Evolutionary conservation across 2,888 invertebrate species (phyloP).

Genomic region (Pterobdella sp.): DNA sequence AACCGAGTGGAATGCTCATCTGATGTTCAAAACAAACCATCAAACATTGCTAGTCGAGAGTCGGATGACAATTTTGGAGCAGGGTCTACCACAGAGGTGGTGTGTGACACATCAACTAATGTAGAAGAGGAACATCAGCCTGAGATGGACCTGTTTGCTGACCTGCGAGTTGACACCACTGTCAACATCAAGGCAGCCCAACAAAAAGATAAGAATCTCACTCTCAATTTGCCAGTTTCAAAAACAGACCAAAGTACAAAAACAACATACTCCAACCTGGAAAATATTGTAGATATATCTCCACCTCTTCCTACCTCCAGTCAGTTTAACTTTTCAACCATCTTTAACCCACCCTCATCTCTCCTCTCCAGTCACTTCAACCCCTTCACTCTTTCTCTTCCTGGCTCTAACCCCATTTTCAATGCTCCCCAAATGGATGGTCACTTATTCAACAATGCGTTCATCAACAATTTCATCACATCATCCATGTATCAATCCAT

Average conservation of each 20-base stretch:
- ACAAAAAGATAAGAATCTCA: constrained; percentile 19
- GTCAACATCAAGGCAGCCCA: constrained; percentile 20
- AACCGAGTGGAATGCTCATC: constrained; percentile 24
- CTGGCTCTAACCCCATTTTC: too few species aligned
- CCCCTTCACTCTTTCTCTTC: neutral
- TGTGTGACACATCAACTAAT: constrained; percentile 28
- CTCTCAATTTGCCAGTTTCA: neutral
- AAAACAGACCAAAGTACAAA: neutral
- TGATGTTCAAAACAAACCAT: constrained; percentile 10
- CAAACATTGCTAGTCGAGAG: neutral
- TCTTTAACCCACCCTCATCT: neutral
- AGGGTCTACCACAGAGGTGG: constrained; percentile 11
- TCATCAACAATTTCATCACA: constrained; percentile 8
- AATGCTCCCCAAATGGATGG: neutral
- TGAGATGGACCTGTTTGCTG: constrained; percentile 24
- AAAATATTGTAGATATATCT: constrained; percentile 23
- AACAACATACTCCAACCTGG: constrained; percentile 18
- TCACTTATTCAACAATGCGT: neutral
- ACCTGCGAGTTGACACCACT: constrained; percentile 27
- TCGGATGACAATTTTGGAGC: constrained; percentile 5
- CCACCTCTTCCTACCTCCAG: constrained; percentile 19
- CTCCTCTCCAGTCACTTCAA: neutral
- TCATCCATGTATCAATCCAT: neutral
- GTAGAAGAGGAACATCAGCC: constrained; percentile 7
- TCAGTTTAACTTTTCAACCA: constrained; percentile 15